These are phyloP conservation scores for Australoheros facetus DNA, from an alignment of 2,797 vertebrate species.

Conservation along the genomic window DNA sequence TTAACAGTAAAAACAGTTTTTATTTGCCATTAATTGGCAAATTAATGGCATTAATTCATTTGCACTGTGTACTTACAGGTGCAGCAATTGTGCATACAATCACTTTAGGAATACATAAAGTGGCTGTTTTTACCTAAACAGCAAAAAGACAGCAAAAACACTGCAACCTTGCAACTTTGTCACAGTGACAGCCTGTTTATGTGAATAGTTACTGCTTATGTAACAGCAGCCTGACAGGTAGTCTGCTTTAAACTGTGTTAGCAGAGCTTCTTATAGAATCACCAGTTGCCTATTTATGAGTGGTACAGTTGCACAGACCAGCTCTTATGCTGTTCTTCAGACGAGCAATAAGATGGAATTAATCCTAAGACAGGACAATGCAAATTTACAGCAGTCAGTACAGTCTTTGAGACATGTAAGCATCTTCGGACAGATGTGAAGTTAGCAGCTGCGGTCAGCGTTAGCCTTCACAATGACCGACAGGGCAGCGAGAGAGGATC, in stretches of 20 bases:
- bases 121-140: too few relatives aligned
- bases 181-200: too few relatives aligned
- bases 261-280: not conserved
- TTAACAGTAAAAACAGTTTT: too few relatives aligned
- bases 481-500: too few relatives aligned
- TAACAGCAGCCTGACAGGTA: not conserved
- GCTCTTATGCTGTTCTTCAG: not conserved
- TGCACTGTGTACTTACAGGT: too few relatives aligned
- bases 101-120: too few relatives aligned
- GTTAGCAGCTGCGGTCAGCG: slow-evolving; percentile 13
- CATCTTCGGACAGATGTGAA: not conserved
- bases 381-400: slow-evolving; percentile 18
- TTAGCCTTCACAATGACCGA: not conserved
- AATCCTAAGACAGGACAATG: slow-evolving; percentile 18
- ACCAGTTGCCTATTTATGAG: not conserved
- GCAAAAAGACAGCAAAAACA: too few relatives aligned
- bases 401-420: not conserved
- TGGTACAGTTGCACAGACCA: not conserved
- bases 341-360: slow-evolving; percentile 12
- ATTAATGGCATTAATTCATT: too few relatives aligned
- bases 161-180: too few relatives aligned
- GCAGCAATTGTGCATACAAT: too few relatives aligned
- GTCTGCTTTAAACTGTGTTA: not conserved
- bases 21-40: too few relatives aligned
- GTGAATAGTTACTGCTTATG: not conserved